Conservation (phyloP, 2,888 invertebrate genomes). For the Pycnomerus fuliginosus region DNA sequence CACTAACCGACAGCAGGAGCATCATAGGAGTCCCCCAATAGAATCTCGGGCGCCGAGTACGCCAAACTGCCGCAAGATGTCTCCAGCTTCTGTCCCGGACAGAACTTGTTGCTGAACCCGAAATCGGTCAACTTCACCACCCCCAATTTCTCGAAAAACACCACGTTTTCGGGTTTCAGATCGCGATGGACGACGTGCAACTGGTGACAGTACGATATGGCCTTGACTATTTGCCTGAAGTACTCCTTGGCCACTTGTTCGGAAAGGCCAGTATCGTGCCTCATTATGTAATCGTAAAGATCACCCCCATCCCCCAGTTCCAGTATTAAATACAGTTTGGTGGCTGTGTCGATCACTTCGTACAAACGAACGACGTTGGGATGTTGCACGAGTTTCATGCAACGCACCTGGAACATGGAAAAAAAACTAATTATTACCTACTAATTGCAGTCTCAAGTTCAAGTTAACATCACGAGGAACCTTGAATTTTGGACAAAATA, state of each 20-base stretch:
- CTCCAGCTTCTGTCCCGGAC: constrained; percentile 93
- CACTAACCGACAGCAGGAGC: constrained; percentile 94
- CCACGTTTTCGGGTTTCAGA: constrained; percentile 98
- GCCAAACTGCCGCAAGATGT: constrained; percentile 98
- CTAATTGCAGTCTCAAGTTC: no score
- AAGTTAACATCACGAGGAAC: no score
- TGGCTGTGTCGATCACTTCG: constrained; percentile 99
- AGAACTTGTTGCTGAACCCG: constrained; percentile 94
- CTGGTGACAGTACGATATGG: constrained; percentile 97
- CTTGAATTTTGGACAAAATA: no score
- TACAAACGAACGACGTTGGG: constrained; percentile 97
- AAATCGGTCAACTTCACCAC: constrained; percentile 99
- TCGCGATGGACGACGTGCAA: constrained; percentile 86
- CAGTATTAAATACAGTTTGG: constrained; percentile 93
- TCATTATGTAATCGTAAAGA: constrained; percentile 97
- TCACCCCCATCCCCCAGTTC: constrained; percentile 98
- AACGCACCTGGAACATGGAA: constrained; percentile 68
- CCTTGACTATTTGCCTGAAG: constrained; percentile 95
- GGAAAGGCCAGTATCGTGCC: constrained; percentile 85
- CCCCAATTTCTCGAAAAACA: constrained; percentile 96
- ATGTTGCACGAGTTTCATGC: constrained; percentile 99
- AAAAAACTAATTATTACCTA: constrained; percentile 12
- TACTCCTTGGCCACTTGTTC: constrained; percentile 86
- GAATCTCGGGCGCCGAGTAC: constrained; percentile 98
- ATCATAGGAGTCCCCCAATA: constrained; percentile 97